A percentile compares a stretch with the other conserved stretches of the same genome.
These are phyloP conservation scores for Frieseomelitta varia DNA, from an alignment of 1,140 invertebrate genomes.

Conservation along the genomic window DNA sequence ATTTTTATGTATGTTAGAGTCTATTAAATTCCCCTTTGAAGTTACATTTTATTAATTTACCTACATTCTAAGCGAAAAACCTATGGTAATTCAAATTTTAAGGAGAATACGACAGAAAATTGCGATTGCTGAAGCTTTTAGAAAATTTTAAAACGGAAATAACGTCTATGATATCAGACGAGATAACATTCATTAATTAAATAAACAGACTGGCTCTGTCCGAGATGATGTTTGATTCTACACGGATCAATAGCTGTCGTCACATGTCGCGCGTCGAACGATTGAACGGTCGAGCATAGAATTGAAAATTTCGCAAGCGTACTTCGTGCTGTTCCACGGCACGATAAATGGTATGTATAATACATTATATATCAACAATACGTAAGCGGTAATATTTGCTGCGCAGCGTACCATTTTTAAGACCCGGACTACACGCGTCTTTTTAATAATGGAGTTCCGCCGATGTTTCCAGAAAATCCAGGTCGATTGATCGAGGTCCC, in stretches of 20 bases:
- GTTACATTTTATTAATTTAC: too few species aligned
- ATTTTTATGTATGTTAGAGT: too few species aligned
- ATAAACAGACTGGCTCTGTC: background rate
- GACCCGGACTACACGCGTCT: background rate
- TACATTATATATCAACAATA: constrained; percentile 4
- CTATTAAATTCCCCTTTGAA: too few species aligned
- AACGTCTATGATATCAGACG: background rate
- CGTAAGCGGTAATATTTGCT: constrained; percentile 31
- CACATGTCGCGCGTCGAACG: background rate
- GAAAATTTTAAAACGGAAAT: background rate
- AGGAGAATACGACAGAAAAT: too few species aligned
- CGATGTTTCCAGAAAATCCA: background rate
- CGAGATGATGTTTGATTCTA: background rate
- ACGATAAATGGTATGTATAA: constrained; percentile 5
- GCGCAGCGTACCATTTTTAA: background rate
- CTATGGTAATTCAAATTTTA: too few species aligned
- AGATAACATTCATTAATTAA: background rate
- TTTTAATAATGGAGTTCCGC: constrained; percentile 20
- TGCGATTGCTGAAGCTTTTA: background rate
- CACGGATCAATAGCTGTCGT: background rate
- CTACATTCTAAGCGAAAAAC: too few species aligned
- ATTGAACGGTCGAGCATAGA: background rate
- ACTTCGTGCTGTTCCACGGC: constrained; percentile 11
- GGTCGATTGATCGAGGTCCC: background rate
- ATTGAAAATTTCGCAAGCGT: constrained; percentile 33